A percentile compares a stretch with the other conserved stretches of the same genome.
Conservation (phyloP, 2,113 vertebrate species). For the Muscicapa adusta region DNA sequence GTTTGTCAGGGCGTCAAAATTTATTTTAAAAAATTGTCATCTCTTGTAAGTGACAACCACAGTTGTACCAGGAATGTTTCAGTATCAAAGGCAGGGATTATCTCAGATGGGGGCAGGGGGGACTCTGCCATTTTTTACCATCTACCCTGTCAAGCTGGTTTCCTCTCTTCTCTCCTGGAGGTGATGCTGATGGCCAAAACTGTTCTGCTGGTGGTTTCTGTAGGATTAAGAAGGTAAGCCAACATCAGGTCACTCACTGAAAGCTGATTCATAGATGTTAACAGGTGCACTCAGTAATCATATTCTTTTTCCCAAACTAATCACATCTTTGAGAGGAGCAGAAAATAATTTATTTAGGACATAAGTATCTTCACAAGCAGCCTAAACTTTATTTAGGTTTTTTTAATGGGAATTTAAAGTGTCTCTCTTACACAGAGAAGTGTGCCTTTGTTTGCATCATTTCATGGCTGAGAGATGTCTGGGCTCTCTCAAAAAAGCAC, state of each 20-base stretch:
- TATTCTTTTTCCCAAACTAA: background rate
- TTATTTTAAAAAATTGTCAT: background rate
- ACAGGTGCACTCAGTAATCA: background rate
- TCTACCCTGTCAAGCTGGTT: background rate
- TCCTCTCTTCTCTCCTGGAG: background rate
- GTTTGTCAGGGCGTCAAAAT: background rate
- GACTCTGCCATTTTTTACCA: background rate
- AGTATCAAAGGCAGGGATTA: background rate
- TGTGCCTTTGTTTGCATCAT: background rate
- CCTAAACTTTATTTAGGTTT: background rate
- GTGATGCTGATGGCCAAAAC: background rate
- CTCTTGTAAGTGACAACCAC: background rate
- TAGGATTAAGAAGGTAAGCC: background rate
- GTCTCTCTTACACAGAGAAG: background rate
- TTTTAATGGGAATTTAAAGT: background rate
- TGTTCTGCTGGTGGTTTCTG: background rate
- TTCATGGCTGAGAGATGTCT: background rate
- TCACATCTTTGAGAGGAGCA: background rate
- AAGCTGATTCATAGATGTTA: background rate
- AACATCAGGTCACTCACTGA: background rate
- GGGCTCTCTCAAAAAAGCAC: background rate
- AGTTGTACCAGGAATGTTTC: background rate
- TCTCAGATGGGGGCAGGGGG: background rate
- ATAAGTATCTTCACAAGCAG: background rate
- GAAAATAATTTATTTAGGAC: background rate